phyloP scores from a whole-genome alignment of 2,797 vertebrate species.

The Myotis daubentonii region DNA sequence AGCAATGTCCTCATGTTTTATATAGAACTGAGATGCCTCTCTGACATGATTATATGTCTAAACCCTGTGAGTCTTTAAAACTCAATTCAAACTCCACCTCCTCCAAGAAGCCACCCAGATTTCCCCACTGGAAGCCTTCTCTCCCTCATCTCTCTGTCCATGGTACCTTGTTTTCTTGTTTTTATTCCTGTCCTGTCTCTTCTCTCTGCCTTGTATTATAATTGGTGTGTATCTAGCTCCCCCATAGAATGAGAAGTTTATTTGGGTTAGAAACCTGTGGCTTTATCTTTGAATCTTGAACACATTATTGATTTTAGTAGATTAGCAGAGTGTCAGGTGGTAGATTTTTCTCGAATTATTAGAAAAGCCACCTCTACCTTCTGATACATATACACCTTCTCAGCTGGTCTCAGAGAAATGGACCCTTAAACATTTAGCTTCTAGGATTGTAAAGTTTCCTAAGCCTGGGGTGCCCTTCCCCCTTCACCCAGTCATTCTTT shows the following conservation, averaged over 20 bases:
- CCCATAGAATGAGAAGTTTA: not conserved
- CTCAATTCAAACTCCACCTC: not conserved
- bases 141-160: not conserved
- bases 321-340: not conserved
- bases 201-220: not conserved
- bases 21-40: not conserved
- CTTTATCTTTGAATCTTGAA: not conserved
- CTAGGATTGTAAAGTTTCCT: not conserved
- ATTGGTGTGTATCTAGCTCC: not conserved
- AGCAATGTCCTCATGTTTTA: not conserved
- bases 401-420: not conserved
- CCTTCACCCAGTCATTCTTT: not conserved
- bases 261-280: not conserved
- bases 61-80: not conserved
- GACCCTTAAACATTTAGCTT: not conserved
- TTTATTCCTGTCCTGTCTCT: not conserved
- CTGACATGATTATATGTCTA: not conserved
- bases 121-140: not conserved
- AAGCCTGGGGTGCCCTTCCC: rapidly evolving
- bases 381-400: not conserved
- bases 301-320: not conserved
- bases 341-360: not conserved
- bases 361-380: not conserved
- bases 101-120: not conserved
- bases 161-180: not conserved